A percentile compares a stretch with the other conserved stretches of the same genome.
Evolutionary conservation across 2,888 invertebrate genomes (phyloP).

Genomic region (Biston stratarius): DNA sequence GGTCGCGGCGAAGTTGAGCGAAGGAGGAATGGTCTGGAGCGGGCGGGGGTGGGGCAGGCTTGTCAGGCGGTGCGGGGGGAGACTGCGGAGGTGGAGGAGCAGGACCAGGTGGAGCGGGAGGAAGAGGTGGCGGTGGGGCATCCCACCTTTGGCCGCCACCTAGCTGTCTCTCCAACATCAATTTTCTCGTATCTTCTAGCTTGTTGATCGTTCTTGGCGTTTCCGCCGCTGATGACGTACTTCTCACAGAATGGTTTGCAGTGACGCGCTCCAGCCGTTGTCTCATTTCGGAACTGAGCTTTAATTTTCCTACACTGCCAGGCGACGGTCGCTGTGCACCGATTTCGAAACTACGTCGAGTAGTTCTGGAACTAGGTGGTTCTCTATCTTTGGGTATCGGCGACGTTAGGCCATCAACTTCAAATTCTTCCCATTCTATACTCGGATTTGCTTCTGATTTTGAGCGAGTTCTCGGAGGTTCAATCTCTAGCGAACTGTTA

Average conservation of each 20-base stretch:
- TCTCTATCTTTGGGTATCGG: constrained; percentile 61
- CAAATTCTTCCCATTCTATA: constrained; percentile 95
- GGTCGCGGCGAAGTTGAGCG: constrained; percentile 89
- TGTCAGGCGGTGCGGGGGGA: constrained; percentile 87
- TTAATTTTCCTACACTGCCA: constrained; percentile 95
- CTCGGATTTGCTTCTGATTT: constrained; percentile 82
- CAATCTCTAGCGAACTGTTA: constrained; percentile 71
- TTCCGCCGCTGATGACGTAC: constrained; percentile 90
- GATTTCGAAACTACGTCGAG: constrained; percentile 91
- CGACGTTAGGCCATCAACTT: constrained; percentile 87
- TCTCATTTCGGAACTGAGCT: constrained; percentile 96
- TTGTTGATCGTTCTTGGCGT: constrained; percentile 92
- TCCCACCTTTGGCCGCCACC: constrained; percentile 89
- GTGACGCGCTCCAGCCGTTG: constrained; percentile 95
- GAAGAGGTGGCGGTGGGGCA: constrained; percentile 89
- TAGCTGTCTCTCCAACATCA: constrained; percentile 94
- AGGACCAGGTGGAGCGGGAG: constrained; percentile 87
- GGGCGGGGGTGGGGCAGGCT: constrained; percentile 87
- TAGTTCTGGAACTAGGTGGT: constrained; percentile 75
- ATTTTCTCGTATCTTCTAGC: constrained; percentile 93
- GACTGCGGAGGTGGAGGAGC: constrained; percentile 88
- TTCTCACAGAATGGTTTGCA: constrained; percentile 94
- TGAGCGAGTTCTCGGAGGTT: constrained; percentile 74
- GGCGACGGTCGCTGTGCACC: constrained; percentile 93
- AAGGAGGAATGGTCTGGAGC: constrained; percentile 87